These are phyloP conservation scores for Callipepla californica DNA, from an alignment of 2,113 vertebrate genomes.

Conservation along the genomic window DNA sequence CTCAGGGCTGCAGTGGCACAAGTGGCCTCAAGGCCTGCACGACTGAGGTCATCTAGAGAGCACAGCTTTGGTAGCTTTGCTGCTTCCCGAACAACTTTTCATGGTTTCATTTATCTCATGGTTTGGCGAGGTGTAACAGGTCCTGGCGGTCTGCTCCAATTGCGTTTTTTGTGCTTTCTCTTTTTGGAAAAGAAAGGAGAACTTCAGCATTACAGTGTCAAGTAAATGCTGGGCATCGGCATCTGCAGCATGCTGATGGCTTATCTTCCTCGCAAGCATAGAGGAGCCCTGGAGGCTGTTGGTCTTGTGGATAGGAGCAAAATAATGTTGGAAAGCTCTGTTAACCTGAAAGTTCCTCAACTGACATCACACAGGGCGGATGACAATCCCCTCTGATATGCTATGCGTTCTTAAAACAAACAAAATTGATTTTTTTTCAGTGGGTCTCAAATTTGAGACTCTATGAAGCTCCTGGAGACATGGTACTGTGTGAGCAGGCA, in stretches of 20 bases:
- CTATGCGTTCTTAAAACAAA: not conserved
- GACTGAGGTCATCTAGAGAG: not conserved
- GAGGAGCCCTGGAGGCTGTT: not conserved
- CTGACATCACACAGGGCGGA: accelerated
- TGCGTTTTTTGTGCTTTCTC: not conserved
- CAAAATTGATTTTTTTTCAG: not conserved
- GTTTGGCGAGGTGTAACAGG: not conserved
- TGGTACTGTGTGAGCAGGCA: accelerated
- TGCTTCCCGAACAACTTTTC: not conserved
- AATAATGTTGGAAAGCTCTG: not conserved
- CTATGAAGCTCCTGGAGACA: not conserved
- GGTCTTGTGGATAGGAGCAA: not conserved
- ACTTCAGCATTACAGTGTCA: not conserved
- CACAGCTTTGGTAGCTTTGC: not conserved
- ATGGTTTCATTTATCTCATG: not conserved
- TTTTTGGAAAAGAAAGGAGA: not conserved
- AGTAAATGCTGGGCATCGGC: not conserved
- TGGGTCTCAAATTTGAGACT: not conserved
- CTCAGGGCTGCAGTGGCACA: accelerated
- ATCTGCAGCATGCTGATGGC: not conserved
- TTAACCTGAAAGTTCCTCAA: not conserved
- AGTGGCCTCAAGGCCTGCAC: accelerated
- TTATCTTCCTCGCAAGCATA: not conserved
- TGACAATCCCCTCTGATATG: not conserved
- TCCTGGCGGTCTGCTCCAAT: not conserved